Base-by-base conservation (phyloP, 2,797 vertebrate genomes). In the Brotogeris chrysoptera region DNA sequence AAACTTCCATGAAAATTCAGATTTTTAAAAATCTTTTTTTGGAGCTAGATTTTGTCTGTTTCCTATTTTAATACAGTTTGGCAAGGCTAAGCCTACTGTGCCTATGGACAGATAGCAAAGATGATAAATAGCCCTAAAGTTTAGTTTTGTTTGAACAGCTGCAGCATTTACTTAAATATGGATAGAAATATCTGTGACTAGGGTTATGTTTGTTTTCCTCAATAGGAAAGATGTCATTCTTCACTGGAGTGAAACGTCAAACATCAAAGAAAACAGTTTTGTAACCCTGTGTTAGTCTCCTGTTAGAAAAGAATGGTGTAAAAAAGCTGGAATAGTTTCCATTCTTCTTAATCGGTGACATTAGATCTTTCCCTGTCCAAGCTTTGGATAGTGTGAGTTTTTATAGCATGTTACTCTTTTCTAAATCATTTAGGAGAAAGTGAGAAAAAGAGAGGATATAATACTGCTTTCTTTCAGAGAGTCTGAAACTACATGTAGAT, bases 121-220 rank as follows among this genome's bases (percentile, higher is more conserved):
- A 68, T 90, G 86, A 96, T 88, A 39, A 86, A 93, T 73, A 87
- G 38, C 41, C 23, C 27, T 69, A 3, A 95, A 94, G 87, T 89
- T 93, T 80, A 83, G 72, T 76, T 94, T 86, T 88, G 81, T 97
- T 95, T 94, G 77, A 91, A 93, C 91, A 91, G 90, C 93, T 96
- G 89, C 18, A 92, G 66, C 68, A 38, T 88, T 86, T 86, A 71
- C 93, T 91, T 86, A 76, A 88, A 79, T 72, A 66, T 11, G 55
- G 66, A 55, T 59, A 81, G 69, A 91, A 91, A 89, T 90, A 79
- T 59, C 59, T 9, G 4, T 60, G 85, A 55, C 46, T 83, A 38
- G 39, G 36, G 66, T 87, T 91, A 49, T 53, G 72, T 80, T 96
- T 96, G 55, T 90, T 95, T 95, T 90, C 36, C 9, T 1, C 20